Evolutionary conservation across 2,797 vertebrate genomes (phyloP).

Genomic region (Myotis vivesi): DNA sequence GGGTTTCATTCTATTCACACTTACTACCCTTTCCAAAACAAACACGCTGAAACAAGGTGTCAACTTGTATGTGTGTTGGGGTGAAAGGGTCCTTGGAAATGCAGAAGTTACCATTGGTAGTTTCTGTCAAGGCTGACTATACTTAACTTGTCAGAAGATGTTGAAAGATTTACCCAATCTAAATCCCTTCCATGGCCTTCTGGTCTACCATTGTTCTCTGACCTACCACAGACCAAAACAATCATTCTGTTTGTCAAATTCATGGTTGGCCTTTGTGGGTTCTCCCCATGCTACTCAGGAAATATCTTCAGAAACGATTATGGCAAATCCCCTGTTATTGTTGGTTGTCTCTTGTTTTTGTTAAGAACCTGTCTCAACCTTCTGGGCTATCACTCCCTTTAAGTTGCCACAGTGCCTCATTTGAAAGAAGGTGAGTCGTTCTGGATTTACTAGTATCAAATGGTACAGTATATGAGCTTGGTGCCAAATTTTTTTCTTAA

Average conservation of each 20-base stretch:
- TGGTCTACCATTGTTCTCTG: conserved; percentile 43
- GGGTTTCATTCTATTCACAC: conserved; percentile 58
- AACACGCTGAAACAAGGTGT: conserved; percentile 70
- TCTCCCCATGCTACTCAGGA: neutral
- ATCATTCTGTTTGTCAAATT: conserved; percentile 51
- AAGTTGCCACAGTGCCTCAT: neutral
- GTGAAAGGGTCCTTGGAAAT: conserved; percentile 47
- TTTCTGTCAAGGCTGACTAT: conserved; percentile 41
- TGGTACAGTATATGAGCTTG: neutral
- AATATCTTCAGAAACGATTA: conserved; percentile 36
- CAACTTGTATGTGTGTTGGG: conserved; percentile 41
- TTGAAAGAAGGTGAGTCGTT: neutral
- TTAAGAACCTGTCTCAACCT: conserved; percentile 18
- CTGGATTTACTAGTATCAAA: conserved; percentile 1
- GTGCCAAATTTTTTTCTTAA: neutral
- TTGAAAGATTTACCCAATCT: conserved; percentile 51
- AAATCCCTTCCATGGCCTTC: conserved; percentile 57
- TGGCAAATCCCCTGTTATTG: conserved; percentile 51
- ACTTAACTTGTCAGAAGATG: conserved; percentile 34
- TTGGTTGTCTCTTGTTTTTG: conserved; percentile 2
- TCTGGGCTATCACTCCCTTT: neutral
- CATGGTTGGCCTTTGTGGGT: conserved; percentile 31
- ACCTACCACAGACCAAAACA: conserved; percentile 77
- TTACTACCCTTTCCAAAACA: conserved; percentile 80
- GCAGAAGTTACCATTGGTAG: neutral